Percentiles rank a stretch among this genome's conserved stretches.
These are phyloP conservation scores for Bambusicola thoracicus DNA, from an alignment of 2,113 vertebrate genomes.

Conservation along the genomic window DNA sequence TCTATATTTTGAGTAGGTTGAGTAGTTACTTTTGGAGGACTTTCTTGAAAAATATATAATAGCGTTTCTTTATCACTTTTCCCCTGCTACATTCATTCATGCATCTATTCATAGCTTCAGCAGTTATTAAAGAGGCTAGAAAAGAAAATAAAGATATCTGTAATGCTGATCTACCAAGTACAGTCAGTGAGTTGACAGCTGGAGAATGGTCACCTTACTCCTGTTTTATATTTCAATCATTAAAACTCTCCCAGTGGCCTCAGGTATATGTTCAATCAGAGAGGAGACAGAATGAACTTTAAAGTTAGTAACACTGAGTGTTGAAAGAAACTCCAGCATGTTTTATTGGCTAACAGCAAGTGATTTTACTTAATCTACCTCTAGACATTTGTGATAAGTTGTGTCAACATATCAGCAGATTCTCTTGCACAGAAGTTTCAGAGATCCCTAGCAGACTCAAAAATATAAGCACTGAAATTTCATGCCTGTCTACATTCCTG, in stretches of 20 bases:
- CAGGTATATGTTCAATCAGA: background rate
- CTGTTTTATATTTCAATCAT: background rate
- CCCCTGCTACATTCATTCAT: background rate
- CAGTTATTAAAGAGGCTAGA: background rate
- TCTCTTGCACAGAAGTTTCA: background rate
- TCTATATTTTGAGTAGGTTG: background rate
- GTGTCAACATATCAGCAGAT: background rate
- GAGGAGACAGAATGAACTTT: background rate
- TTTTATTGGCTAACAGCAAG: background rate
- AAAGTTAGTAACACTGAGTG: background rate
- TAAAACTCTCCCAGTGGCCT: background rate
- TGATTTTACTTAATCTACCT: background rate
- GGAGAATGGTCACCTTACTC: background rate
- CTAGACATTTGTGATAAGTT: background rate
- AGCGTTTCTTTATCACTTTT: background rate
- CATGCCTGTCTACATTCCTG: background rate
- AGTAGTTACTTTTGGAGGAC: background rate
- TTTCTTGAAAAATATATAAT: background rate
- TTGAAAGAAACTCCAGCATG: background rate
- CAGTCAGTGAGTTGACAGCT: background rate
- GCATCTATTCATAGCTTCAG: background rate
- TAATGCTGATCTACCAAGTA: conserved; percentile 2
- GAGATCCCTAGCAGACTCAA: background rate
- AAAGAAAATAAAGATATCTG: background rate
- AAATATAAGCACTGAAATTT: background rate